Percentiles rank a stretch among this genome's conserved stretches.
Evolutionary conservation across 2,113 vertebrate genomes (phyloP).

Genomic region (Emydocephalus ijimae): DNA sequence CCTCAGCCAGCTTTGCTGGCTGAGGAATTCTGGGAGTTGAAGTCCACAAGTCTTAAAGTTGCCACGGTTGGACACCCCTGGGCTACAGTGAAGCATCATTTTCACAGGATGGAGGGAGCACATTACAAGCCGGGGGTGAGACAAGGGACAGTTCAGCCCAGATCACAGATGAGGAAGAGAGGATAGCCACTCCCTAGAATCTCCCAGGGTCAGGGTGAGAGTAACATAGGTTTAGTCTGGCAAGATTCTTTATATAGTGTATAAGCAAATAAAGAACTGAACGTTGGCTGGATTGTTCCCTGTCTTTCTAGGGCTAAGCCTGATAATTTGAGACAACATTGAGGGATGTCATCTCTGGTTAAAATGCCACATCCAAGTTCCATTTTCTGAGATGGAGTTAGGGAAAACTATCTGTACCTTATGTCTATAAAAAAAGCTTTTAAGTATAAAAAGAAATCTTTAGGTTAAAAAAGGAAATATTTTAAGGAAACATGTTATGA

Average conservation of each 20-base stretch:
- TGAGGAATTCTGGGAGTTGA: too few species aligned
- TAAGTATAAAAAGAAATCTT: background rate
- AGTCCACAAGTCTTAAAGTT: too few species aligned
- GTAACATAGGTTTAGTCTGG: background rate
- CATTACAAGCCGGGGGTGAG: too few species aligned
- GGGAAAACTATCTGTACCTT: background rate
- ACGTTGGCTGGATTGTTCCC: background rate
- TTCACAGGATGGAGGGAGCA: too few species aligned
- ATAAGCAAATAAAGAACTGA: background rate
- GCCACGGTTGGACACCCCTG: too few species aligned
- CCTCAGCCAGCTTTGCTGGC: too few species aligned
- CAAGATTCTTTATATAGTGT: background rate
- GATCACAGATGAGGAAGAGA: too few species aligned
- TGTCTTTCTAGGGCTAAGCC: too few species aligned
- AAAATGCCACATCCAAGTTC: background rate
- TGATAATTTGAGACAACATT: background rate
- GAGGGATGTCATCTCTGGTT: background rate
- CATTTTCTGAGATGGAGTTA: background rate
- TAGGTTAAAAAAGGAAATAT: background rate
- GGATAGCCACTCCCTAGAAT: too few species aligned
- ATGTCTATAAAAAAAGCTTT: background rate
- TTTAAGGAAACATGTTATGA: background rate
- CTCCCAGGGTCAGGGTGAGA: too few species aligned
- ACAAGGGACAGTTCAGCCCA: too few species aligned
- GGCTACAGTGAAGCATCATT: too few species aligned